Evolutionary conservation across 2,888 invertebrate species (phyloP).

Genomic region (Xestia c-nigrum): DNA sequence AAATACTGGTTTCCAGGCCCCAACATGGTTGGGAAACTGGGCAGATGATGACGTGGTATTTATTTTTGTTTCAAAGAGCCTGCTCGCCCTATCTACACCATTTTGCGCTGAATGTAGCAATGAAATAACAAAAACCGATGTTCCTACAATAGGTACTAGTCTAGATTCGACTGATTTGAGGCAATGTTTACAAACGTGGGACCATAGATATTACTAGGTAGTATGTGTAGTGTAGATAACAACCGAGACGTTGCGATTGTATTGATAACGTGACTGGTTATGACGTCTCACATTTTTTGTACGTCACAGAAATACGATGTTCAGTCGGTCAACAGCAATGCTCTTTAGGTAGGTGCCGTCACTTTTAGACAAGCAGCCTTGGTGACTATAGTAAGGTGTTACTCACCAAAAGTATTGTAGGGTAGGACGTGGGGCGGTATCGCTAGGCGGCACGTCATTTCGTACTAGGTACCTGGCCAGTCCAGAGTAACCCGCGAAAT

Average conservation of each 20-base stretch:
- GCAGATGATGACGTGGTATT: background rate
- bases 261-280: slow-evolving; percentile 2
- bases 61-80: background rate
- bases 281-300: slow-evolving; percentile 14
- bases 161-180: background rate
- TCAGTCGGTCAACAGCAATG: slow-evolving; percentile 11
- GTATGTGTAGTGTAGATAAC: slow-evolving; percentile 38
- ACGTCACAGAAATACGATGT: slow-evolving; percentile 43
- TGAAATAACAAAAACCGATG: background rate
- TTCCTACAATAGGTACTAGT: background rate
- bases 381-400: background rate
- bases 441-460: background rate
- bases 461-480: too few relatives aligned
- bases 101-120: slow-evolving; percentile 8
- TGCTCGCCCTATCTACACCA: background rate
- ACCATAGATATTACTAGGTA: background rate
- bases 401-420: background rate
- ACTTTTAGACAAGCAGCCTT: slow-evolving; percentile 8
- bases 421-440: background rate
- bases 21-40: too few relatives aligned
- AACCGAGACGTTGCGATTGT: slow-evolving; percentile 13
- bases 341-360: background rate
- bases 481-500: background rate
- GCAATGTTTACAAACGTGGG: slow-evolving; percentile 1
- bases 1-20: too few relatives aligned